Base-by-base conservation (phyloP, 2,113 vertebrate species). In the Myotis davidii region DNA sequence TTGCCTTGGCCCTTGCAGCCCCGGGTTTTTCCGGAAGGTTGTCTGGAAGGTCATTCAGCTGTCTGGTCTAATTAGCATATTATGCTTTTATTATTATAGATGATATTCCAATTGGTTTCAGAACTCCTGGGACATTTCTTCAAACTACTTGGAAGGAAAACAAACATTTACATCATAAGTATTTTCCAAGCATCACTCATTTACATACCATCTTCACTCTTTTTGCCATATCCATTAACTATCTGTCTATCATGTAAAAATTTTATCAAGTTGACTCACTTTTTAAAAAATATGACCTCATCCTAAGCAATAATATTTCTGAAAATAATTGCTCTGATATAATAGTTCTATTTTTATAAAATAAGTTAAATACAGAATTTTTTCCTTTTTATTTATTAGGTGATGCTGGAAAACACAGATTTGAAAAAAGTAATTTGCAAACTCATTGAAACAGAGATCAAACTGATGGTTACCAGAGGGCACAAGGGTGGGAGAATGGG, bases 251-350 rank as follows among this genome's bases (percentile, higher is more conserved):
- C 69, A 91, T 59, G 48, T 50, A 85, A 9, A 90, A 29, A 61
- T 72, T 67, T 85, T 52, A 91, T 82, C 16, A 85, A 85, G 67
- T 23, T 72, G 25, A 88, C 29, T 90, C 10, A 65, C 23, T 81
- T 89, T 65, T 20, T 20, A 54, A 52, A 54, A 77, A 76, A 8
- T 10, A 12, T 56, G 37, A 1, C 32, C 48, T 89, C 78, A 56
- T 54, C 5, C 14, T 88, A 70, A 93, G 42, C 37, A 84, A 69
- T 82, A 27, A 82, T 84, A 94, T 79, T 96, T 87, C 56, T 72
- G 59, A 74, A 83, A 83, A 91, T 85, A 64, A 89, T 83, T 25
- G 59, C 20, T 59, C 83, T 93, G 52, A 69, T 69, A 61, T 52
- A 85, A 48, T 70, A 34, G 9, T 54, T 94, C 3, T 73, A 72